A percentile compares a stretch with the other conserved stretches of the same genome.
These are phyloP conservation scores for Rhinichthys osculus DNA, from an alignment of 2,797 vertebrate species.

Conservation along the genomic window DNA sequence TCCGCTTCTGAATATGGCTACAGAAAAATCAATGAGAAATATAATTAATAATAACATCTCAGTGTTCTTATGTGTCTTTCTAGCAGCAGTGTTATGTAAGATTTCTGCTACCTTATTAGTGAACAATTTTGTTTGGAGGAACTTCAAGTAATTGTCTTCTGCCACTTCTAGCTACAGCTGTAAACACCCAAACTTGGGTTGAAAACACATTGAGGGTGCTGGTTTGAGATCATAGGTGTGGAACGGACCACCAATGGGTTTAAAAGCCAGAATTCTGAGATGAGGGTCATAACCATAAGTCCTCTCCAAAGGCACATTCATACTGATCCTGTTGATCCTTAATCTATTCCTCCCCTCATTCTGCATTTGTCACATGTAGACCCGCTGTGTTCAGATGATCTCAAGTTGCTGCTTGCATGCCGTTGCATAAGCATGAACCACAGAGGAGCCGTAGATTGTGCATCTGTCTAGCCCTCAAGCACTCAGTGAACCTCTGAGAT, in stretches of 20 bases:
- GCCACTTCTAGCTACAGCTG: slow-evolving; percentile 29
- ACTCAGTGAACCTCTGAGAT: slow-evolving; percentile 16
- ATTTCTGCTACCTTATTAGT: background rate
- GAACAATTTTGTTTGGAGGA: background rate
- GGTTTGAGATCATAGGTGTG: slow-evolving; percentile 52
- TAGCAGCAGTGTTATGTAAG: background rate
- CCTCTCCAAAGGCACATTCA: slow-evolving; percentile 65
- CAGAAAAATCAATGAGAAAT: background rate
- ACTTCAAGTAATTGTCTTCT: background rate
- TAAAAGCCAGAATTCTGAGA: slow-evolving; percentile 62
- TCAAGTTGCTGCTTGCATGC: slow-evolving; percentile 37
- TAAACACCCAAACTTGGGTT: slow-evolving; percentile 9
- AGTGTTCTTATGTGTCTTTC: background rate
- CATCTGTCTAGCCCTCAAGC: slow-evolving; percentile 16
- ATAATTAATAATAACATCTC: background rate
- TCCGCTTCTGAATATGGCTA: background rate
- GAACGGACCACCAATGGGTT: slow-evolving; percentile 57
- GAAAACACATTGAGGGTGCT: background rate
- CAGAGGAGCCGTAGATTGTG: background rate
- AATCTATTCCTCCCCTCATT: background rate
- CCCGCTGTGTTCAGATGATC: slow-evolving; percentile 50
- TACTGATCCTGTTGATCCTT: slow-evolving; percentile 11
- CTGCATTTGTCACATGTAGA: slow-evolving; percentile 13
- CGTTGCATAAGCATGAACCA: slow-evolving; percentile 12
- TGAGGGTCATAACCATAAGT: slow-evolving; percentile 54